A percentile compares a stretch with the other conserved stretches of the same genome.
Evolutionary conservation across 2,888 invertebrate genomes (phyloP).

Genomic region (Anoplius nigerrimus): DNA sequence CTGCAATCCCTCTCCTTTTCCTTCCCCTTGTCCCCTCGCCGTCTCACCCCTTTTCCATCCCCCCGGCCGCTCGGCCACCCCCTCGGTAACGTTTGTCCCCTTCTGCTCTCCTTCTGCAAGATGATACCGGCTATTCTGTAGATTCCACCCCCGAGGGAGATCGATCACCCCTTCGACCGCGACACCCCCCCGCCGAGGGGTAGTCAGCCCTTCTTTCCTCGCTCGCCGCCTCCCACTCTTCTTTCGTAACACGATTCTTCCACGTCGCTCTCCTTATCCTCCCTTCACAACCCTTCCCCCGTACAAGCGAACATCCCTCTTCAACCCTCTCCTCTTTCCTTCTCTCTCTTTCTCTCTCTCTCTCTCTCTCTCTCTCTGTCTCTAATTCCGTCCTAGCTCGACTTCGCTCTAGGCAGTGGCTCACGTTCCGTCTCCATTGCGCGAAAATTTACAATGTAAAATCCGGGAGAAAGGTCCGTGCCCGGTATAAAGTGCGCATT

Average conservation of each 20-base stretch:
- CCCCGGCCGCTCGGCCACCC: not conserved
- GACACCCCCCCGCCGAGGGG: not conserved
- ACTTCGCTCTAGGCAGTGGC: not conserved
- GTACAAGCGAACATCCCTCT: too few relatives aligned
- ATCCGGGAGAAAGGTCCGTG: too few relatives aligned
- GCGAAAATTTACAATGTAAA: not conserved
- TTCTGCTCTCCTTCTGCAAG: conserved; percentile 43
- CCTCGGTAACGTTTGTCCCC: conserved; percentile 34
- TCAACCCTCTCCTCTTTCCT: not conserved
- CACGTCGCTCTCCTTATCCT: too few relatives aligned
- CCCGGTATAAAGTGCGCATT: too few relatives aligned
- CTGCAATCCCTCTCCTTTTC: conserved; percentile 17
- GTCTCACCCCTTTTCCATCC: conserved; percentile 12
- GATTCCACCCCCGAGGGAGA: conserved; percentile 32
- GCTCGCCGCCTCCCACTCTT: conserved; percentile 3
- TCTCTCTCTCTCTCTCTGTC: not conserved
- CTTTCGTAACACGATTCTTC: conserved; percentile 3
- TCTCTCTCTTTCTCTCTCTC: not conserved
- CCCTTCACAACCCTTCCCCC: too few relatives aligned
- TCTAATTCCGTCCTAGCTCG: too few relatives aligned
- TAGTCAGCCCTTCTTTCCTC: not conserved
- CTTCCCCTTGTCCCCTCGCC: not conserved
- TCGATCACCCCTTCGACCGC: conserved; percentile 33
- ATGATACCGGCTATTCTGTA: conserved; percentile 50
- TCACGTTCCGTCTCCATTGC: too few relatives aligned